Evolutionary conservation across 2,113 vertebrate species (phyloP).

Genomic region (Circaetus cinerascens): DNA sequence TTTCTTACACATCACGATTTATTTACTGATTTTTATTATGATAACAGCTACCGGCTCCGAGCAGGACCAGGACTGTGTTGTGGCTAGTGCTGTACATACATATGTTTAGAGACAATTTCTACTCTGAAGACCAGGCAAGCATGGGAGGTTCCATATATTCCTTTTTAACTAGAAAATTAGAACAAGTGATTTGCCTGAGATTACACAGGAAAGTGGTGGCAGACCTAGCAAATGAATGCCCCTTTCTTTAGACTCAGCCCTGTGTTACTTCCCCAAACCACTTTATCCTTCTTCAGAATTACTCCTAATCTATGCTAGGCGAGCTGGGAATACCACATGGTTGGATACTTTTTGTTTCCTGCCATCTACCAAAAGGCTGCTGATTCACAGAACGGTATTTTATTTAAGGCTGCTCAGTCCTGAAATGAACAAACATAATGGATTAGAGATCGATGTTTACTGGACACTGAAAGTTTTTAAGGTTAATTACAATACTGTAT

Average conservation of each 20-base stretch:
- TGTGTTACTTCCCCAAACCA: background rate
- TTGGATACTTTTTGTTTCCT: background rate
- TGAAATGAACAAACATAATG: background rate
- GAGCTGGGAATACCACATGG: background rate
- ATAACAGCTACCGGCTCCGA: background rate
- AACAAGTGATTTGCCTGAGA: background rate
- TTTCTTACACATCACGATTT: background rate
- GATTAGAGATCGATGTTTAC: constrained; percentile 27
- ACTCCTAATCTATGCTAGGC: background rate
- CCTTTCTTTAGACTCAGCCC: background rate
- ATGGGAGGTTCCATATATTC: background rate
- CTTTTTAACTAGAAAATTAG: background rate
- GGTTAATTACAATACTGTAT: background rate
- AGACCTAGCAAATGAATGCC: background rate
- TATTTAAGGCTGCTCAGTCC: background rate
- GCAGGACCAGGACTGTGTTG: background rate
- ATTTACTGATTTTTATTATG: constrained; percentile 6
- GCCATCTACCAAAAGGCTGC: background rate
- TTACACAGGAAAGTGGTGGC: background rate
- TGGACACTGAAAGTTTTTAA: constrained; percentile 17
- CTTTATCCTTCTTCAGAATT: background rate
- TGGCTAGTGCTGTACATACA: background rate
- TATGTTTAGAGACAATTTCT: background rate
- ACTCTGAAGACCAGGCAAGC: background rate
- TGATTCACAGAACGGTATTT: background rate